Evolutionary conservation across 2,113 vertebrate species (phyloP), one percentile per base, ranked within the genome.

Genomic region (Cyphomyrus plagiostoma): DNA sequence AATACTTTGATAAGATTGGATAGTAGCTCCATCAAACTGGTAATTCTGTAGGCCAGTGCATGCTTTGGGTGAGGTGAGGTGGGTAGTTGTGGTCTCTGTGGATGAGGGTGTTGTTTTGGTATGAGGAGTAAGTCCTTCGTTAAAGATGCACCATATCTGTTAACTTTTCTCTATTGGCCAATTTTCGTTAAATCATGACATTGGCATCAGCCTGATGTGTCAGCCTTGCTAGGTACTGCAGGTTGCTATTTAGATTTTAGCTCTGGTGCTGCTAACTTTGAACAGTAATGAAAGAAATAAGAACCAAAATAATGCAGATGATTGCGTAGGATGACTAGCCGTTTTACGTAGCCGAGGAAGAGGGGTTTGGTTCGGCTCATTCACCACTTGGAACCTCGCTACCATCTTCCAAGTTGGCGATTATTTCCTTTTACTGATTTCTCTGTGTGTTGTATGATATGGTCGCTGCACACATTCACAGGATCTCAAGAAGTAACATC

Each of bases 1-100:
- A 89, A 35, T 26, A 35, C 35, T 89, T 58, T 66, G 58, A 66
- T 88, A 45, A 88, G 30, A 42, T 42, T 88, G 85, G 56, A 89
- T 84, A 21, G 77, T 42, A 80, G 74, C 74, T 80, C 35, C 35
- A 42, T 35, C 19, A 42, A 42, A 42, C 35, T 80, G 30, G 74
- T 17, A 39, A 80, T 19, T 80, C 74, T 80, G 74, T 80, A 80
- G 74, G 74, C 11, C 35, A 80, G 17, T 19, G 74, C 35, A 42
- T 80, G 35, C 74, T 17, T 80, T 80, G 35, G 35, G 11, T 42
- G 35, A 8, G 30, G 13, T 15, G 70, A 77, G 30, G 30, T 80
- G 35, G 74, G 35, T 17, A 42, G 15, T 80, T 42, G 74, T 42
- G 74, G 74, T 35, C 4, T 42, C 5, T 42, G 15, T 35, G 42